Base-by-base conservation (phyloP, 1,140 invertebrate genomes). In the Drosophila funebris region DNA sequence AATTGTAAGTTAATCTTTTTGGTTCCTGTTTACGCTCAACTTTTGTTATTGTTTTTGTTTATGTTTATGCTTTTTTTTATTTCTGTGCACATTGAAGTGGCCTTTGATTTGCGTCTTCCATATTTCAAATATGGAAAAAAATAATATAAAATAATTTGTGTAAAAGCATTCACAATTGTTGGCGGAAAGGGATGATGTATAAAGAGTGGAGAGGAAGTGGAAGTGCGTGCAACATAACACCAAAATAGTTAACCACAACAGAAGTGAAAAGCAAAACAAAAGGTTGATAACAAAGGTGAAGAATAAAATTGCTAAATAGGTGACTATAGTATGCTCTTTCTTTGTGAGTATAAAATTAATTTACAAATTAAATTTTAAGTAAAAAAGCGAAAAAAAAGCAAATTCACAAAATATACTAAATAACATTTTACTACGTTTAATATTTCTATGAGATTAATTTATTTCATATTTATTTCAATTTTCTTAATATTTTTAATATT, bases 141-240 rank as follows among this genome's bases (percentile, higher is more conserved):
- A 78, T 57, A 70, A 76, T 75, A 87, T 82, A 62, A 82, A 88
- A 87, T 87, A 88, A 88, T 88, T 87, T 83, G 74, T 72, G 37
- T 76, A 76, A 78, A 67, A 87, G 78, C 82, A 78, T 85, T 72
- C 43, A 44, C 64, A 37, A 57, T 57, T 13, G 14, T n/a, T 22
- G 33, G 14, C 13, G 5, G 29, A 16, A 58, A 58, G 27, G 20
- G 27, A 58, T 16, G 29, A 8, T 5, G 16, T n/a, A 8, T n/a
- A 13, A 4, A 20, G 11, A 27, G 13, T 27, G 39, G n/a, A 3
- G 22, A 6, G 24, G 24, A 43, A 8, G 18, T 27, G 27, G 62
- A 24, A 44, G 11, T 44, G 18, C 24, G 41, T 16, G 46, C 44
- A 16, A 14, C 33, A 58, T 24, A 66, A 74, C 46, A 52, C 31